Base-by-base conservation (phyloP, 1,140 invertebrate species). In the Scaptomyza hsui region DNA sequence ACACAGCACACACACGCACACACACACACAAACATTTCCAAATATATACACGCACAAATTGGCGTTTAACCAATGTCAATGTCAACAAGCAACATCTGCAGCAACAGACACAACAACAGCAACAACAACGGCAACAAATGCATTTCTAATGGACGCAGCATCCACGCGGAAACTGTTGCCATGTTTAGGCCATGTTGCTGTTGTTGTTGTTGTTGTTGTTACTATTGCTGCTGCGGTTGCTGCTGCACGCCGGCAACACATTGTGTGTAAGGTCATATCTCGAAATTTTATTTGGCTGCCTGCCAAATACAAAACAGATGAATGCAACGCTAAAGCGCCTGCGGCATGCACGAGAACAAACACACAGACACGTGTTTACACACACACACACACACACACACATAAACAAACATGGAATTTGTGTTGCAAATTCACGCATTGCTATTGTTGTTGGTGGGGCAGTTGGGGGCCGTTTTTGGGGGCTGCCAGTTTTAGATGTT, bases 261-360 rank as follows among this genome's bases (percentile, higher is more conserved):
- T 61, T 68, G 82, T 64, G 82, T 64, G 60, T 82, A 88, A 88
- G 82, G 82, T 88, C 82, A 81, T 78, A 82, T 82, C 78, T 72
- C 67, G 74, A 88, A 81, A 88, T 78, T 88, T 88, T 75, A 82
- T 88, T 88, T 88, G 82, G 82, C 82, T 78, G 73, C 78, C 72
- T 72, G 82, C 82, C 82, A 88, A 89, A 88, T 51, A 75, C 73
- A 69, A 63, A 71, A 76, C 80, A 83, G 72, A 83, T 75, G 79
- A 78, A 63, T 78, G 75, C 75, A 78, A 42, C 61, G 61, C 68
- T 52, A 67, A 44, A 78, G 53, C 24, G 79, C 78, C 79, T 71
- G 73, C 47, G 70, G 78, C 62, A 41, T 35, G 41, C 77, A 75
- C 72, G 57, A 19, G 7, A 24, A 69, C 18, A 47, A 51, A 72